These are phyloP conservation scores for Fistularia commersonii DNA, from an alignment of 2,797 vertebrate species.

Conservation along the genomic window DNA sequence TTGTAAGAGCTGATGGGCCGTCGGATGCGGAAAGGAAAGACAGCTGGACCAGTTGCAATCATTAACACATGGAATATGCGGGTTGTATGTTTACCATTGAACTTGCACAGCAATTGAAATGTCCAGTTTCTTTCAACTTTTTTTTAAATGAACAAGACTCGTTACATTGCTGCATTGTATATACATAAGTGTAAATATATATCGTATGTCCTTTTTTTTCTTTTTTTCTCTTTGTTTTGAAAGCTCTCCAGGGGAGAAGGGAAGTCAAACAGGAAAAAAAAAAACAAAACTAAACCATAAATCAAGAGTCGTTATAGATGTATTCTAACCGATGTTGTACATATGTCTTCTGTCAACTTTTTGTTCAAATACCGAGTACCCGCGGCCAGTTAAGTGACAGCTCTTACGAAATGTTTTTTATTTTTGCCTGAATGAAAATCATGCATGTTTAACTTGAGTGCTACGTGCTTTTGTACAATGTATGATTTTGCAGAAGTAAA, in stretches of 20 bases:
- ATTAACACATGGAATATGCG: constrained; percentile 83
- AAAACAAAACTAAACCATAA: background rate
- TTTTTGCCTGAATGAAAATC: constrained; percentile 23
- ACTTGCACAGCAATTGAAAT: constrained; percentile 79
- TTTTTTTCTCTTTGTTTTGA: no score
- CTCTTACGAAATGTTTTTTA: no score
- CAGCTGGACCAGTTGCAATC: constrained; percentile 89
- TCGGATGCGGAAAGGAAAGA: no score
- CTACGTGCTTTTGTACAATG: constrained; percentile 67
- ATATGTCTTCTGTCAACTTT: constrained; percentile 36
- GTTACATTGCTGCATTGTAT: constrained; percentile 73
- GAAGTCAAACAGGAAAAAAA: constrained; percentile 23
- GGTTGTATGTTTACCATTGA: constrained; percentile 85
- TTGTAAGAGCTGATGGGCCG: no score
- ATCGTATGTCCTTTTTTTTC: constrained; percentile 5
- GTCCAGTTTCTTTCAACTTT: constrained; percentile 67
- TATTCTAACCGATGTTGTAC: constrained; percentile 43
- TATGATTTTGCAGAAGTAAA: constrained; percentile 57
- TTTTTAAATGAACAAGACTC: constrained; percentile 70
- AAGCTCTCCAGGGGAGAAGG: no score
- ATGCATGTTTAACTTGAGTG: constrained; percentile 73
- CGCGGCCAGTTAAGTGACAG: no score
- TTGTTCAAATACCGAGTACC: no score
- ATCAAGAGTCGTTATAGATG: constrained; percentile 7
- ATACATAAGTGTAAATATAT: constrained; percentile 66